Conservation (phyloP, 2,113 vertebrate genomes). For the Nymphicus hollandicus region DNA sequence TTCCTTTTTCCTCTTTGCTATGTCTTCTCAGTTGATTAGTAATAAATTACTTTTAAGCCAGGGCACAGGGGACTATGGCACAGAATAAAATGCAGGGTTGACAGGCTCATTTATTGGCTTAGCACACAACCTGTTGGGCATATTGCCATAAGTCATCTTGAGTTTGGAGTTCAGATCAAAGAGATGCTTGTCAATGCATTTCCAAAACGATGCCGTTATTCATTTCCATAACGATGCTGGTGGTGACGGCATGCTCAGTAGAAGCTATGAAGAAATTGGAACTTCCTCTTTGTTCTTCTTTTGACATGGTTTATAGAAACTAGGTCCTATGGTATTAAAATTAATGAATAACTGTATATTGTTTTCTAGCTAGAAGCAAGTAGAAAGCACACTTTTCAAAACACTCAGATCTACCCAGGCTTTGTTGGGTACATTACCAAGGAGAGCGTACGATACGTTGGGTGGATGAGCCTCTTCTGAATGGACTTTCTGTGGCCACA, state of each 20-base stretch:
- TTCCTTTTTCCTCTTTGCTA: neutral
- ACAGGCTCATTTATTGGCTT: neutral
- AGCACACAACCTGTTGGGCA: neutral
- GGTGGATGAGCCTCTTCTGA: neutral
- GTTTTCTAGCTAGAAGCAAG: neutral
- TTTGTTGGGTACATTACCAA: neutral
- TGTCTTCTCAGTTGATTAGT: neutral
- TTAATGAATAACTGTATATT: neutral
- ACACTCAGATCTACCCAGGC: neutral
- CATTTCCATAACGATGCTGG: neutral
- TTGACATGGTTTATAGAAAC: constrained; percentile 16
- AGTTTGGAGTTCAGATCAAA: constrained; percentile 44
- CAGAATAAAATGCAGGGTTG: neutral
- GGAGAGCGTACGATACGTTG: neutral
- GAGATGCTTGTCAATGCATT: constrained; percentile 10
- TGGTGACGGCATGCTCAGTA: neutral
- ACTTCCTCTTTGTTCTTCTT: constrained; percentile 28
- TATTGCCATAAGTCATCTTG: neutral
- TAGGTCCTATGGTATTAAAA: neutral
- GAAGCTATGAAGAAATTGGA: constrained; percentile 9
- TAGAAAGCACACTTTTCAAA: constrained; percentile 7
- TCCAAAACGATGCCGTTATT: constrained; percentile 1
- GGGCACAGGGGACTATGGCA: neutral
- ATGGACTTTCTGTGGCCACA: neutral
- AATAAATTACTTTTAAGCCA: constrained; percentile 15